Evolutionary conservation across 2,797 vertebrate species (phyloP).

Genomic region (Streptopelia turtur): DNA sequence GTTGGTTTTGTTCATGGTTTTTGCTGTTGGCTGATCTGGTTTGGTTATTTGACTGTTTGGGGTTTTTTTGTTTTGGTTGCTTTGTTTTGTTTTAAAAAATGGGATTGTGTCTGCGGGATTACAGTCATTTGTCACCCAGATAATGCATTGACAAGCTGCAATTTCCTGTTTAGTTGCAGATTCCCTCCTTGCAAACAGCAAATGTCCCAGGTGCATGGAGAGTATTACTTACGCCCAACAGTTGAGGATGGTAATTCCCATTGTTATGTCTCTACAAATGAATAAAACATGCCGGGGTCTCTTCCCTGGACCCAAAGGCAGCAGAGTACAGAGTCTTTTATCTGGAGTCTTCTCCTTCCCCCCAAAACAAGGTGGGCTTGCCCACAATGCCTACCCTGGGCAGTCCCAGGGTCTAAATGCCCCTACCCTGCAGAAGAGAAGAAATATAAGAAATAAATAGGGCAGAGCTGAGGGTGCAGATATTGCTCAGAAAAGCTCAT

Average conservation of each 20-base stretch:
- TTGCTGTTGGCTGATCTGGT: too few relatives aligned
- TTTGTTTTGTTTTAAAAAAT: neutral
- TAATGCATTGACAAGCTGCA: neutral
- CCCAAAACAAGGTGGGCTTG: neutral
- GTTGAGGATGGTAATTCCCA: neutral
- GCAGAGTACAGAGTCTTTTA: neutral
- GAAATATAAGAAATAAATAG: neutral
- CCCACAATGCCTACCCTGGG: neutral
- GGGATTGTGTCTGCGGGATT: neutral
- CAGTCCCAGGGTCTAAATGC: neutral
- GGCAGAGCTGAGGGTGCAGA: neutral
- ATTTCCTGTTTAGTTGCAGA: slow-evolving; percentile 32
- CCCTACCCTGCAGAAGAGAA: neutral
- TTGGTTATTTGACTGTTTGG: neutral
- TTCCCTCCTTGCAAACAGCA: neutral
- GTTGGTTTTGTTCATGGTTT: neutral
- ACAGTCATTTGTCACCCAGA: neutral
- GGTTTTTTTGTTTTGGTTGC: neutral
- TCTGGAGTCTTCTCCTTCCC: neutral
- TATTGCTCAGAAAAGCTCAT: neutral
- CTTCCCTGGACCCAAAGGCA: neutral
- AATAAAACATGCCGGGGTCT: neutral
- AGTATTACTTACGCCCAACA: neutral
- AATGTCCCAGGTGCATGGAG: neutral
- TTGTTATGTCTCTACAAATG: neutral